Evolutionary conservation across 2,888 invertebrate species (phyloP).

Genomic region (Gymnosoma rotundatum): DNA sequence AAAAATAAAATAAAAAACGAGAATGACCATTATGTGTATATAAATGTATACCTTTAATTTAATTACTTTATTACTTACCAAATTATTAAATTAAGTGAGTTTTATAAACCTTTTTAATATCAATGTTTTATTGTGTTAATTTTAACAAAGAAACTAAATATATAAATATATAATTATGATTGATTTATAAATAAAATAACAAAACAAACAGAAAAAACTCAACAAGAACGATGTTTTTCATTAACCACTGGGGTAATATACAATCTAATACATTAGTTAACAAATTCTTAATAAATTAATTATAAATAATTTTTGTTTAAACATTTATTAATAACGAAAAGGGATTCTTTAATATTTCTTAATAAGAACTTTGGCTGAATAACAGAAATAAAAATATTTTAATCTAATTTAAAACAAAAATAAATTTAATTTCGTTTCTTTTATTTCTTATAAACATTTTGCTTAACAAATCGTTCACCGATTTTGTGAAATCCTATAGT

Average conservation of each 20-base stretch:
- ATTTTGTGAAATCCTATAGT: too few species aligned
- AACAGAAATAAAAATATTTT: too few species aligned
- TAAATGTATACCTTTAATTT: too few species aligned
- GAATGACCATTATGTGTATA: too few species aligned
- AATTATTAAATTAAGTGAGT: constrained; percentile 45
- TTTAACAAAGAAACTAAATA: too few species aligned
- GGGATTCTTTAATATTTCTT: too few species aligned
- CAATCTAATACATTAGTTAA: constrained; percentile 25
- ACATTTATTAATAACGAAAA: not conserved
- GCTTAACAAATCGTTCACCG: too few species aligned
- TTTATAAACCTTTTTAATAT: constrained; percentile 57
- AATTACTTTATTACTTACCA: constrained; percentile 46
- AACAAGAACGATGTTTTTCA: constrained; percentile 32
- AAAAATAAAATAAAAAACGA: too few species aligned
- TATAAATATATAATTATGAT: constrained; percentile 4
- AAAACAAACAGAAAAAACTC: constrained; percentile 38
- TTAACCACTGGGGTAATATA: not conserved
- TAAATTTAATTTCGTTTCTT: too few species aligned
- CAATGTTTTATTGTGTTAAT: constrained; percentile 55
- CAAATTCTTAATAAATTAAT: constrained; percentile 1
- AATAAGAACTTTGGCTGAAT: too few species aligned
- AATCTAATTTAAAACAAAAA: too few species aligned
- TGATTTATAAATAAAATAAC: constrained; percentile 32
- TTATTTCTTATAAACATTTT: too few species aligned
- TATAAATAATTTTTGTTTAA: not conserved